Evolutionary conservation across 2,797 vertebrate species (phyloP), one percentile per base, ranked within the genome.

Genomic region (Tapirus indicus): DNA sequence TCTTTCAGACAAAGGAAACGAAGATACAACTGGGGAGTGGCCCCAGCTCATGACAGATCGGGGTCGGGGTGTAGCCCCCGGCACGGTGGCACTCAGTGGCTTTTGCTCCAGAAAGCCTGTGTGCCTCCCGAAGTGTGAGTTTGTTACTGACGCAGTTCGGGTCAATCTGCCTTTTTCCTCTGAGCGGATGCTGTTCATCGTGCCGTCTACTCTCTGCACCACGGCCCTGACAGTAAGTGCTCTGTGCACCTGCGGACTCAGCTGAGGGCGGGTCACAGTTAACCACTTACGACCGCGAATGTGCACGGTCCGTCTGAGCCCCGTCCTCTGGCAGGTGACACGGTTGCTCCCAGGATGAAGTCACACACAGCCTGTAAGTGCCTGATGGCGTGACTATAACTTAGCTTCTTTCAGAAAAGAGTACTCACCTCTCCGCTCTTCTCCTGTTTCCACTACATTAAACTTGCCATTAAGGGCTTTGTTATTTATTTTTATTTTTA

Each of bases 121-220:
- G 25, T 9, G 13, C 29, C 52, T 54, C 52, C 8, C 14, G 10
- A 12, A 58, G 10, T 1, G 3, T 18, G 1, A 3, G 7, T 23
- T 64, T 21, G 41, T 32, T 4, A 21, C 29, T 2, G 2, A 4
- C 12, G 20, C 14, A 27, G 2, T 1, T 25, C 47, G 35, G n/a
- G 4, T 52, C 58, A 25, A 11, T 2, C 2, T 27, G 27, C 32
- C 20, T 11, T 18, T 25, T 11, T 54, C 56, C 69, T 9, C 6
- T 16, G 58, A 68, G 7, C 0, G 0, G 3, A 0, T 2, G 18
- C 16, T 23, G 49, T 18, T 17, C 6, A 0, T 21, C 1, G 16
- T 0, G 12, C 20, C 29, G 25, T 1, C 5, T 0, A 0, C 13
- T 38, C 29, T 9, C 21, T 38, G 17, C 25, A 11, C 60, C 6